phyloP scores from a whole-genome alignment of 2,888 invertebrate species.

The Cephus sareptanus region DNA sequence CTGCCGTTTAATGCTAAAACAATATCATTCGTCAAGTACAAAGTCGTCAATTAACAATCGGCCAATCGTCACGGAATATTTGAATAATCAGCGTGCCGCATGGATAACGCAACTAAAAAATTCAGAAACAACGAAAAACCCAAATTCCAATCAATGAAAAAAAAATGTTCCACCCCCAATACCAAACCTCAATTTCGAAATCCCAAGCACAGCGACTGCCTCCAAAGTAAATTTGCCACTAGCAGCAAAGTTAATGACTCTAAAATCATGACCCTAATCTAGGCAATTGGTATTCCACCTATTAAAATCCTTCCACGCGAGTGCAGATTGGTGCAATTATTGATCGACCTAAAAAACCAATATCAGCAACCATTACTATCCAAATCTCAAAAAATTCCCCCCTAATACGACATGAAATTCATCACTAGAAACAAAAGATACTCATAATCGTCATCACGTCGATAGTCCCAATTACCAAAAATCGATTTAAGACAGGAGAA shows the following conservation, averaged over 20 bases:
- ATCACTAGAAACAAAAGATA: not conserved
- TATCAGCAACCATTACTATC: not conserved
- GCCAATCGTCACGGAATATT: not conserved
- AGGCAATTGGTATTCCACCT: not conserved
- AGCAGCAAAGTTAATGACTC: not conserved
- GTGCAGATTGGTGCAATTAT: not conserved
- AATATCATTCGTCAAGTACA: not conserved
- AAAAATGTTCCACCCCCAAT: not conserved
- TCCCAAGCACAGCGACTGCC: not conserved
- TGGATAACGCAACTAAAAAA: not conserved
- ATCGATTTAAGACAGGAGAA: not conserved
- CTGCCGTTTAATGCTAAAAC: not conserved
- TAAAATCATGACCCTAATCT: not conserved
- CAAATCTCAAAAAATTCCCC: not conserved
- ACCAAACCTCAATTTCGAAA: not conserved
- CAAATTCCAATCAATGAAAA: too few species aligned
- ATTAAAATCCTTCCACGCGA: not conserved
- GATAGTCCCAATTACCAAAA: not conserved
- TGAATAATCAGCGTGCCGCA: not conserved
- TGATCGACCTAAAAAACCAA: not conserved
- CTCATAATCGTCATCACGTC: not conserved
- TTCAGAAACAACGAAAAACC: not conserved
- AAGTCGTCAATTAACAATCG: not conserved
- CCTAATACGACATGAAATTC: not conserved
- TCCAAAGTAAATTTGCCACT: not conserved